phyloP scores from a whole-genome alignment of 1,140 invertebrate species.

The Pseudobourletiella spinata region DNA sequence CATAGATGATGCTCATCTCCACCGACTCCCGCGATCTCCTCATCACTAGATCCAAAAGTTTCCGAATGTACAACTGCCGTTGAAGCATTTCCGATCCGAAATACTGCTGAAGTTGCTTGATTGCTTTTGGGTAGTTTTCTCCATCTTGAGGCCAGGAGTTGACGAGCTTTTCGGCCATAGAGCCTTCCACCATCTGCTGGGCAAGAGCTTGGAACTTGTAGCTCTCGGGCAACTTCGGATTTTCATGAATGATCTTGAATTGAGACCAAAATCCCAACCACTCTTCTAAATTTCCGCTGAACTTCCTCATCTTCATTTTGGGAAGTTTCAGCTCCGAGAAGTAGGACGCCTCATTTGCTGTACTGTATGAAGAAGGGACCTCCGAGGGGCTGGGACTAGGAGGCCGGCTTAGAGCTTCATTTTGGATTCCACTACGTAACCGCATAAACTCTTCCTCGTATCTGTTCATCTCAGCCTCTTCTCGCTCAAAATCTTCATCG shows the following conservation, averaged over 20 bases:
- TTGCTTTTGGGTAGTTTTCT: constrained; percentile 17
- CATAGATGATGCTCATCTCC: neutral
- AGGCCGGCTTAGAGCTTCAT: too few species aligned
- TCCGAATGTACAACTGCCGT: constrained; percentile 9
- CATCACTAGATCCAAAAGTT: constrained; percentile 6
- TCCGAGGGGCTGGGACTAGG: too few species aligned
- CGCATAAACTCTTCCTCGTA: too few species aligned
- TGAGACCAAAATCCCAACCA: constrained; percentile 41
- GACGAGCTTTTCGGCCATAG: constrained; percentile 10
- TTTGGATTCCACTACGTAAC: too few species aligned
- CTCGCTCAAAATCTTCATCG: too few species aligned
- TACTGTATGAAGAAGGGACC: too few species aligned
- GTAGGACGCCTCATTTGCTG: too few species aligned
- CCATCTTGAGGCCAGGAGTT: constrained; percentile 2
- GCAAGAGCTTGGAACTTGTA: constrained; percentile 38
- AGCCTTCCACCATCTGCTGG: neutral
- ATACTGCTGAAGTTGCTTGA: constrained; percentile 6
- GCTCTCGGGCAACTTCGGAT: constrained; percentile 30
- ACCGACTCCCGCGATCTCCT: neutral
- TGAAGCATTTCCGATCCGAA: constrained; percentile 10
- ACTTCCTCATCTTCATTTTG: constrained; percentile 38
- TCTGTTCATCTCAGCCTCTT: too few species aligned
- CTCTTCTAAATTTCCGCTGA: constrained; percentile 38
- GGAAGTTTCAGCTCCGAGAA: too few species aligned
- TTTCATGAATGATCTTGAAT: constrained; percentile 40